Percentiles rank a stretch among this genome's conserved stretches.
Evolutionary conservation across 2,113 vertebrate genomes (phyloP).

Genomic region (Cyanoramphus novaezelandiae): DNA sequence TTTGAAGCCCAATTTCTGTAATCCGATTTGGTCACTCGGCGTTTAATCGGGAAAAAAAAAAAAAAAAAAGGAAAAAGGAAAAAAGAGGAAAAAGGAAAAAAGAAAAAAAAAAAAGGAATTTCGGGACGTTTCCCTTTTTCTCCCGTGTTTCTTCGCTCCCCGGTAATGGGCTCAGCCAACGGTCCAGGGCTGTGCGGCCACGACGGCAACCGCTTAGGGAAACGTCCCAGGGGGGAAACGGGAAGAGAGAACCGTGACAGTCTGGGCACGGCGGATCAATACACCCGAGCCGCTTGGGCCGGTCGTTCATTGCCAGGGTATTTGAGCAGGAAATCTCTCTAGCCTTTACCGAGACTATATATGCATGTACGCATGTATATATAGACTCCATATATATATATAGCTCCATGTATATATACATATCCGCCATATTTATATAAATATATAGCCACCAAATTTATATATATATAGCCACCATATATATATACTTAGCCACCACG

Average conservation of each 20-base stretch:
- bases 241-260: not conserved
- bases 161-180: not conserved
- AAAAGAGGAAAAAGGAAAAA: not conserved
- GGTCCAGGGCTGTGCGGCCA: not conserved
- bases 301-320: not conserved
- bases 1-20: slow-evolving; percentile 7
- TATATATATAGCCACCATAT: not conserved
- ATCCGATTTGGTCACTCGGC: slow-evolving; percentile 1
- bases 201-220: not conserved
- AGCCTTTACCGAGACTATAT: not conserved
- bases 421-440: too few species aligned
- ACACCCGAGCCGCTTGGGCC: not conserved
- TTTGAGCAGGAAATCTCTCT: not conserved
- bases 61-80: too few species aligned
- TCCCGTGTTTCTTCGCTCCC: not conserved
- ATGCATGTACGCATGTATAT: too few species aligned
- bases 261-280: not conserved
- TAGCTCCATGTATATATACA: not conserved
- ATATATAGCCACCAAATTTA: not conserved
- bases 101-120: not conserved
- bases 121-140: not conserved
- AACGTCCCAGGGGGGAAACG: not conserved
- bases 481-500: not conserved
- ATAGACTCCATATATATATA: too few species aligned
- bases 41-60: not conserved